Evolutionary conservation across 2,113 vertebrate genomes (phyloP).

Genomic region (western clawed frog (Xenopus tropicalis)): UCB_Xtro_10.0 CM004445.2:21133501-21134000

Average conservation of each 20-base stretch:
- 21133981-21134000: conserved; percentile 60
- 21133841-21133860: conserved; percentile 23
- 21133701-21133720: neutral
- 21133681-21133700: neutral
- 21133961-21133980: conserved; percentile 59
- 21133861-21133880: conserved; percentile 14
- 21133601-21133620: conserved; percentile 26
- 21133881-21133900: conserved; percentile 10
- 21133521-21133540: neutral
- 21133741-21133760: neutral
- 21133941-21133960: conserved; percentile 70
- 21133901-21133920: conserved; percentile 75
- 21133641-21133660: neutral
- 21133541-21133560: conserved; percentile 12
- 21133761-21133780: neutral
- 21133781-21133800: neutral
- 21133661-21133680: neutral
- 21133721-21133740: neutral
- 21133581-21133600: too few species aligned
- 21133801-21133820: neutral
- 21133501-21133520: neutral
- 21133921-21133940: conserved; percentile 85
- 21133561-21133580: too few species aligned
- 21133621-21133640: neutral
- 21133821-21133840: conserved; percentile 37